Base-by-base conservation (phyloP, 2,797 vertebrate species). In the Hyperoplus lanceolatus region DNA sequence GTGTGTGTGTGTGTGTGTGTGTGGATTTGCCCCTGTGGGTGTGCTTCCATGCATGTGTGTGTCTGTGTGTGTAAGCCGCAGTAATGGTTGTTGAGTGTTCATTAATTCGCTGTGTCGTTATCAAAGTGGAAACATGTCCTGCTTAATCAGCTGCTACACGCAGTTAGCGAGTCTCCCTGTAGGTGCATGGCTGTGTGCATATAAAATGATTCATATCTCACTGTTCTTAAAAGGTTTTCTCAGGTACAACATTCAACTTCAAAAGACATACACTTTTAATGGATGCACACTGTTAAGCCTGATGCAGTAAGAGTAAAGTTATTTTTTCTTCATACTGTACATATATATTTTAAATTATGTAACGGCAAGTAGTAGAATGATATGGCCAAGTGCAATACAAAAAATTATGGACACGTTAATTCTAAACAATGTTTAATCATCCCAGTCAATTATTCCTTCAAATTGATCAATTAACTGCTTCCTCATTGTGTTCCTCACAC, bases 101-200 rank as follows among this genome's bases (percentile, higher is more conserved):
- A 69, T 71, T 78, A 64, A 75, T 77, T 73, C 1, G 57, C 29
- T 64, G 43, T 60, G 59, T 70, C 29, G 2, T 63, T 49, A 51
- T 56, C 21, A 53, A 77, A 82, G 61, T 56, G 54, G 46, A 60
- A 81, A 69, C 51, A 51, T 68, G 62, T 75, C 75, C 29, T n/a
- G 65, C 50, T 59, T 58, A 71, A 82, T 80, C 69, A 77, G 57
- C 38, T 63, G 42, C 77, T 63, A 5, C 18, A 50, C 18, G 6
- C 39, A 38, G 36, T 72, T 59, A 58, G 38, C 46, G 11, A 13
- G 29, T 45, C 16, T 63, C 46, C 11, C 56, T 61, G 38, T 65
- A 58, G 43, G 69, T 72, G 56, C 50, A 48, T 70, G 55, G 8
- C 42, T 49, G 48, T 80, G 36, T 67, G 51, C 21, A 43, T 39